Base-by-base conservation (phyloP, 1,140 invertebrate genomes). In the Leptinotarsa undecemlineata region DNA sequence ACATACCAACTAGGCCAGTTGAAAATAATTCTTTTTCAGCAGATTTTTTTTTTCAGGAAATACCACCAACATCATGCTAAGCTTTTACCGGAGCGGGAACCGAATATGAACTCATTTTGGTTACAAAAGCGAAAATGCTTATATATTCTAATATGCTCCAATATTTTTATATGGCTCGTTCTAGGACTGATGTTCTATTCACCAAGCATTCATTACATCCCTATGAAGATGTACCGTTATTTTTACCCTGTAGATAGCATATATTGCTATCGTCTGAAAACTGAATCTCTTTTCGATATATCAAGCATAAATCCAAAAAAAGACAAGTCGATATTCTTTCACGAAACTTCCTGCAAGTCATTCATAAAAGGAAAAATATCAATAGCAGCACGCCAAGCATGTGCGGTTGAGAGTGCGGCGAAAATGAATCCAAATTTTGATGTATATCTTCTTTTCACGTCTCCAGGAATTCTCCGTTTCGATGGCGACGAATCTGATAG, bases 381-480 rank as follows among this genome's bases (percentile, higher is more conserved):
- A 13, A 77, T 91, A 21, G 88, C 83, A 23, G 73, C 87, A 0
- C 83, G 91, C 20, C 89, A 92, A 79, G 90, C 91, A 0, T 92
- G 91, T 78, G 89, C 91, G 0, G 87, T 92, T 1, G 91, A 92
- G 85, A 92, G 91, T 0, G 90, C 90, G 0, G 91, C 91, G 1
- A 79, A 83, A 48, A 84, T 88, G 80, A 91, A 92, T 84, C 90
- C 90, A 15, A 84, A 86, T 68, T 86, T 85, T 71, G 84, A 86
- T 23, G 84, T 92, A 1, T 90, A 88, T 76, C 76, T 91, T 11
- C 72, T 91, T 4, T 89, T 88, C 77, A 82, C 90, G 1, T 88
- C 87, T 42, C 87, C 87, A 0, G 85, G 85, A 76, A 51, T 85
- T 81, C 48, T 86, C 74, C 33, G 81, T 84, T 61, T 81, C 68